phyloP scores from a whole-genome alignment of 2,888 invertebrate species.

The Clivina fossor region DNA sequence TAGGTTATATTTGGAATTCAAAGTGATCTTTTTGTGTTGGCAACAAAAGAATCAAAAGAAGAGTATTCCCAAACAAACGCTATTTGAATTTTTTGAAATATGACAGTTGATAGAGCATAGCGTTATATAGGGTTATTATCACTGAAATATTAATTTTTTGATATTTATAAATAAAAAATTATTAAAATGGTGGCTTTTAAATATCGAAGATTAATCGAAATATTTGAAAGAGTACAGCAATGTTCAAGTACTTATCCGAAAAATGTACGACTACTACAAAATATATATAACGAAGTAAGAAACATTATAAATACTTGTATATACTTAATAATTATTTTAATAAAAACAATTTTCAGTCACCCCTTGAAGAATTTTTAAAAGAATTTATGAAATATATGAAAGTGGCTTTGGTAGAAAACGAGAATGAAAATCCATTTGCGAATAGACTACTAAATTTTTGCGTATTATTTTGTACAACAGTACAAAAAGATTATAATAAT shows the following conservation, averaged over 20 bases:
- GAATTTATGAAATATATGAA: conserved; percentile 20
- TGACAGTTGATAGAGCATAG: too few relatives aligned
- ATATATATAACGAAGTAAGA: conserved; percentile 19
- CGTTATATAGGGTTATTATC: too few relatives aligned
- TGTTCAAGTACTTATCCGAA: neutral
- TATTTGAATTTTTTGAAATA: too few relatives aligned
- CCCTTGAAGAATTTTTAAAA: conserved; percentile 15
- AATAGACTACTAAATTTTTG: conserved; percentile 17
- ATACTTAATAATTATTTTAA: too few relatives aligned
- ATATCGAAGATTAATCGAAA: conserved; percentile 3
- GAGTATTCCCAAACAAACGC: too few relatives aligned
- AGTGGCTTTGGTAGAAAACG: neutral
- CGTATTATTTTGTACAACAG: conserved; percentile 14
- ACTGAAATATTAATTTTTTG: too few relatives aligned
- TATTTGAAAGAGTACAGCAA: conserved; percentile 9
- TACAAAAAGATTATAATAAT: conserved; percentile 5
- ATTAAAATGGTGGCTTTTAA: neutral
- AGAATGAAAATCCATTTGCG: conserved; percentile 4
- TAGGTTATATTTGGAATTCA: too few relatives aligned
- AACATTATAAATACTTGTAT: too few relatives aligned
- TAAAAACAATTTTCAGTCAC: conserved; percentile 16
- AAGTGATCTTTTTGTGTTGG: too few relatives aligned
- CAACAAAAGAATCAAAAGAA: too few relatives aligned
- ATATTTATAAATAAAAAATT: neutral
- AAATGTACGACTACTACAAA: conserved; percentile 6